Evolutionary conservation across 1,140 invertebrate species (phyloP).

Genomic region (Drosophila pseudoobscura): DNA sequence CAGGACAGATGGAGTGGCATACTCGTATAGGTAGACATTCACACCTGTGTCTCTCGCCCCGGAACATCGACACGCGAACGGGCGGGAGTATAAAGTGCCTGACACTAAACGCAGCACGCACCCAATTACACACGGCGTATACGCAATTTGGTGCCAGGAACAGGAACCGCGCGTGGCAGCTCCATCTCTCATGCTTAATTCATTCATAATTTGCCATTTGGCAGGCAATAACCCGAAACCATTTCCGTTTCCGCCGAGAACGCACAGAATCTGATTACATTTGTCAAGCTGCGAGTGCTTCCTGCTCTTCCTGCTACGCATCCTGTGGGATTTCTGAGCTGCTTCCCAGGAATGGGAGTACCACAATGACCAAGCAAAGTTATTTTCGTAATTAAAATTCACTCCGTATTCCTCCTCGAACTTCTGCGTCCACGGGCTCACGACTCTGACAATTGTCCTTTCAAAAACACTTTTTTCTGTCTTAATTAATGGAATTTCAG

Average conservation of each 20-base stretch:
- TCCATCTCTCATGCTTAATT: slow-evolving; percentile 52
- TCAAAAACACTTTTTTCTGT: slow-evolving; percentile 10
- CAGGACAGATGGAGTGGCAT: too few species aligned
- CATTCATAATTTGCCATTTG: slow-evolving; percentile 69
- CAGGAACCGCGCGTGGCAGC: slow-evolving; percentile 27
- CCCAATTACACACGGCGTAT: slow-evolving; percentile 44
- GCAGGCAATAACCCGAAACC: slow-evolving; percentile 47
- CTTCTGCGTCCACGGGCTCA: neutral
- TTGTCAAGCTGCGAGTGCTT: slow-evolving; percentile 10
- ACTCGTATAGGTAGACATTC: slow-evolving; percentile 4
- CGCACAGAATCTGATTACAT: slow-evolving; percentile 48
- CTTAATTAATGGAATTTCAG: slow-evolving; percentile 31
- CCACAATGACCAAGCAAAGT: slow-evolving; percentile 46
- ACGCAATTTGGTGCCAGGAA: slow-evolving; percentile 30
- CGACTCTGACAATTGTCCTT: slow-evolving; percentile 20
- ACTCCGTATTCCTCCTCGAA: slow-evolving; percentile 18
- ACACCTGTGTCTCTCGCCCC: slow-evolving; percentile 37
- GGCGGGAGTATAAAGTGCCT: slow-evolving; percentile 34
- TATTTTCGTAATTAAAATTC: slow-evolving; percentile 73
- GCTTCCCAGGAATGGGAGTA: neutral
- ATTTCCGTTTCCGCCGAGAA: slow-evolving; percentile 55
- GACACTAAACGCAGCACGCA: slow-evolving; percentile 49
- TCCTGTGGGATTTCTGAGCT: slow-evolving; percentile 1
- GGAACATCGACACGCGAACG: slow-evolving; percentile 12
- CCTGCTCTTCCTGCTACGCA: neutral